Evolutionary conservation across 2,113 vertebrate species (phyloP).

Genomic region (Stigmatopora nigra): DNA sequence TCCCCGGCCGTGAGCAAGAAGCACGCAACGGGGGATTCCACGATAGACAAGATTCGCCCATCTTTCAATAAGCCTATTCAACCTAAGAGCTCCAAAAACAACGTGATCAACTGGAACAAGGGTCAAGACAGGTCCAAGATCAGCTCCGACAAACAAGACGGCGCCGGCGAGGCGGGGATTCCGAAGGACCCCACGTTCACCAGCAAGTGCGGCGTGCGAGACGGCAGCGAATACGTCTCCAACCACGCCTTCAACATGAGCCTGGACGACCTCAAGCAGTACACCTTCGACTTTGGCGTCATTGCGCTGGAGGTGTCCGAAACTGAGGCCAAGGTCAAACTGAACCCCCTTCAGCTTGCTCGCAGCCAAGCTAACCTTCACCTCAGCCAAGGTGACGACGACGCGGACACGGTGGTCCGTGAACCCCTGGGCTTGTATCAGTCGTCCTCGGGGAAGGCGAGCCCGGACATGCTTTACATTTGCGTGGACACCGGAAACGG

Average conservation of each 20-base stretch:
- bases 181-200: slow-evolving; percentile 43
- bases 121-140: slow-evolving; percentile 67
- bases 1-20: slow-evolving; percentile 72
- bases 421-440: slow-evolving; percentile 79
- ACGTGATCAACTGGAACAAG: slow-evolving; percentile 70
- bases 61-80: slow-evolving; percentile 60
- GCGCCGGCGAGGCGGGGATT: slow-evolving; percentile 8
- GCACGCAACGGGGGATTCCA: slow-evolving; percentile 47
- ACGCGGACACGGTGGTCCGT: slow-evolving; percentile 81
- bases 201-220: slow-evolving; percentile 76
- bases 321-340: slow-evolving; percentile 88
- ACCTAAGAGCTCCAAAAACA: slow-evolving; percentile 72
- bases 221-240: slow-evolving; percentile 79
- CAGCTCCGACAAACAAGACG: slow-evolving; percentile 28
- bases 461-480: slow-evolving; percentile 82
- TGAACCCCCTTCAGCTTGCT: slow-evolving; percentile 86
- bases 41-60: slow-evolving; percentile 43
- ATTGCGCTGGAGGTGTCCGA: slow-evolving; percentile 93
- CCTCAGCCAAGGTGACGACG: slow-evolving; percentile 68
- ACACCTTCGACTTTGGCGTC: slow-evolving; percentile 88
- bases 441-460: slow-evolving; percentile 51
- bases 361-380: slow-evolving; percentile 86
- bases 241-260: slow-evolving; percentile 94
- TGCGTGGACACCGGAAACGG: slow-evolving; percentile 77
- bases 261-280: slow-evolving; percentile 80